Base-by-base conservation (phyloP, 2,888 invertebrate genomes). In the Chrysina gloriosa region DNA sequence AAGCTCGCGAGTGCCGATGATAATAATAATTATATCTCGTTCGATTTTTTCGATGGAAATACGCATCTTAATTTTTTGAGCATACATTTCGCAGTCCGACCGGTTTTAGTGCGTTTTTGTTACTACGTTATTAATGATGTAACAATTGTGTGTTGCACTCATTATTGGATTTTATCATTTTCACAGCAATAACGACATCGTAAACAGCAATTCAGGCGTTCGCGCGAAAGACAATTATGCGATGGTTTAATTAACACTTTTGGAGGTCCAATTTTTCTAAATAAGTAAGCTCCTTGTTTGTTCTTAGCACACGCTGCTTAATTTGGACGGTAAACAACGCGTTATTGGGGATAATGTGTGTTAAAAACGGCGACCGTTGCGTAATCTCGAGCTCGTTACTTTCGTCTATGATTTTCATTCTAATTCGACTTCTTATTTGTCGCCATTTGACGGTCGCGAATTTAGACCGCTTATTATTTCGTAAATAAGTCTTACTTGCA, bases 71-170 rank as follows among this genome's bases (percentile, higher is more conserved):
- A 7, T 7, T 34, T 34, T 11, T 11, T 34, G 2, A n/a, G 7
- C 4, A n/a, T 34, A 7, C 11, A n/a, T 34, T 34, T 34, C 34
- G 34, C 9, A 11, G 11, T 7, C 11, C 34, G 34, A 34, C n/a
- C 3, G n/a, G 9, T 21, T 54, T 54, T 31, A 16, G 2, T 54
- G 21, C 9, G 7, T 31, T 14, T n/a, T 58, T 42, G 9, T 58
- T 31, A 42, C 36, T 23, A 11, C 7, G 89, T 58, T 90, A 0
- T 90, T 34, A 19, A 16, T 54, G 27, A 31, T 19, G 52, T 14
- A 52, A 29, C 31, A 31, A 31, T 31, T 54, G 6, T 31, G 11
- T 25, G 11, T 11, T 48, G 34, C 34, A 34, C 34, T 19, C 6
- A 21, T 34, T 54, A 34, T 65, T 65, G 52, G 39, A 47, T 63